Percentiles rank a stretch among this genome's conserved stretches.
These are phyloP conservation scores for Desmophyllum pertusum DNA, from an alignment of 92 coral and sea anemone species.

Conservation along the genomic window DNA sequence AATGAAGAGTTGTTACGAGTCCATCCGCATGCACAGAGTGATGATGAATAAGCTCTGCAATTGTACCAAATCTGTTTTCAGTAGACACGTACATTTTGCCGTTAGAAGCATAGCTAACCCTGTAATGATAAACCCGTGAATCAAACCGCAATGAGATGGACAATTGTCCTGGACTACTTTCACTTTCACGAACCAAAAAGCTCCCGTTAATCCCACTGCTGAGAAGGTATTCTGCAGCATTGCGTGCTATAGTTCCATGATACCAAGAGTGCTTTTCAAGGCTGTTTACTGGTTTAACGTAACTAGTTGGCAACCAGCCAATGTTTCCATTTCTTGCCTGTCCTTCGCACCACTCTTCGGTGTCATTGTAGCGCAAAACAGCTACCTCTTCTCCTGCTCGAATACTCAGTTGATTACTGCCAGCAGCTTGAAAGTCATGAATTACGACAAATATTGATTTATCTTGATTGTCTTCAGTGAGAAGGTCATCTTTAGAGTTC, in stretches of 20 bases:
- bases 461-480: slow-evolving; percentile 60
- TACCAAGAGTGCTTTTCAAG: slow-evolving; percentile 97
- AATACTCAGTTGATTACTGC: slow-evolving; percentile 86
- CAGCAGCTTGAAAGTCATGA: slow-evolving; percentile 91
- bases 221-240: slow-evolving; percentile 89
- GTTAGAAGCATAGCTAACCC: slow-evolving; percentile 85
- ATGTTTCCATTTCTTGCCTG: slow-evolving; percentile 86
- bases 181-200: slow-evolving; percentile 96
- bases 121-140: slow-evolving; percentile 95
- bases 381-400: slow-evolving; percentile 88
- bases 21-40: slow-evolving; percentile 99
- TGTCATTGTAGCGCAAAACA: slow-evolving; percentile 78
- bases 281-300: slow-evolving; percentile 92
- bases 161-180: slow-evolving; percentile 93
- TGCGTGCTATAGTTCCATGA: slow-evolving; percentile 95
- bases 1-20: slow-evolving; percentile 93
- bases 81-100: slow-evolving; percentile 85
- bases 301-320: slow-evolving; percentile 96
- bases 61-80: slow-evolving; percentile 83
- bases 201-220: slow-evolving; percentile 99
- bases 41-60: slow-evolving; percentile 97
- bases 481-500: slow-evolving; percentile 82
- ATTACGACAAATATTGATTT: slow-evolving; percentile 84
- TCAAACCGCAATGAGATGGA: slow-evolving; percentile 96
- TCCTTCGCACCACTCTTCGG: slow-evolving; percentile 94